Conservation (phyloP, 2,113 vertebrate genomes). For the Siphamia tubifer region DNA sequence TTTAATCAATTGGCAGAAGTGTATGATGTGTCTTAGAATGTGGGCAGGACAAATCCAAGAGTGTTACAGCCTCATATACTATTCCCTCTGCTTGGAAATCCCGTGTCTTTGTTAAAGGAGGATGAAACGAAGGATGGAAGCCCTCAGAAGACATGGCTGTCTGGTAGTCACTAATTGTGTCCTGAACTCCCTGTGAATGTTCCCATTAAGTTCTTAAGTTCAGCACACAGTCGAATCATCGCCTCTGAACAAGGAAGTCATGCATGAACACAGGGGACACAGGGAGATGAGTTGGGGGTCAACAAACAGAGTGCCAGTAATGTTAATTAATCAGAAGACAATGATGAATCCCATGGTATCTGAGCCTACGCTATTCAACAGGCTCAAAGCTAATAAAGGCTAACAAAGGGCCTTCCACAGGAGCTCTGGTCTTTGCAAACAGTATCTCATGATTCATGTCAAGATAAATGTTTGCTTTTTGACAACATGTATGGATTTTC, state of each 20-base stretch:
- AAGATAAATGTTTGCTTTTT: slow-evolving; percentile 23
- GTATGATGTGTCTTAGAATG: slow-evolving; percentile 61
- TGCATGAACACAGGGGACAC: slow-evolving; percentile 21
- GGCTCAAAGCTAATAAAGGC: slow-evolving; percentile 44
- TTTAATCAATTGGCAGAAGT: slow-evolving; percentile 57
- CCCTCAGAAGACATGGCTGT: slow-evolving; percentile 64
- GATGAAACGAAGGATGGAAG: slow-evolving; percentile 63
- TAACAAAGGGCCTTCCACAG: slow-evolving; percentile 28
- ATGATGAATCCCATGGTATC: slow-evolving; percentile 53
- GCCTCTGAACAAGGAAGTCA: slow-evolving; percentile 43
- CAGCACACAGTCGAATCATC: slow-evolving; percentile 36
- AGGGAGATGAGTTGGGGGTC: slow-evolving; percentile 35
- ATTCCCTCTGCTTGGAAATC: slow-evolving; percentile 73
- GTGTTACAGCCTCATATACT: slow-evolving; percentile 67
- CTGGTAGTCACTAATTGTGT: slow-evolving; percentile 77
- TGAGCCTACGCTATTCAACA: slow-evolving; percentile 15
- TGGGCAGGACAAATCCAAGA: slow-evolving; percentile 63
- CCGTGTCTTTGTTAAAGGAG: slow-evolving; percentile 65
- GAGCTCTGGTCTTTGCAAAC: slow-evolving; percentile 33
- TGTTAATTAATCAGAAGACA: slow-evolving; percentile 72
- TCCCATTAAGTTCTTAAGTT: slow-evolving; percentile 72
- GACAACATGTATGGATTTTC: neutral
- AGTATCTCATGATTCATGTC: slow-evolving; percentile 34
- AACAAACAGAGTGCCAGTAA: slow-evolving; percentile 53
- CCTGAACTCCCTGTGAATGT: slow-evolving; percentile 67